Conservation (phyloP, 2,113 vertebrate species). For the Piaya cayana region DNA sequence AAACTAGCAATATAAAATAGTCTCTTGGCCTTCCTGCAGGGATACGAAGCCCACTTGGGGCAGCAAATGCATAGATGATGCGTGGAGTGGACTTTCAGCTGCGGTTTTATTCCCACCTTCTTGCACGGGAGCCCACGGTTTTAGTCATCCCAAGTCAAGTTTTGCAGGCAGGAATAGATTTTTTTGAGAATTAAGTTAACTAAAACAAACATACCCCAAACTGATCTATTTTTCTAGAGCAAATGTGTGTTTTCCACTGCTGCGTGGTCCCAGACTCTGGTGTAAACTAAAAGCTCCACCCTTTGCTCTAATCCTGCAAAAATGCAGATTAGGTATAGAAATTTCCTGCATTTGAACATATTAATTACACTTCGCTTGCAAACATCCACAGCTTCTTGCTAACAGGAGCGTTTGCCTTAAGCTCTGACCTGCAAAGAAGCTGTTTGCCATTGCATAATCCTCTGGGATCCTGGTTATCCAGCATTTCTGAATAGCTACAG, state of each 20-base stretch:
- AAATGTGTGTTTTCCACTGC: not conserved
- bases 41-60: not conserved
- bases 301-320: not conserved
- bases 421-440: not conserved
- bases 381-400: not conserved
- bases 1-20: not conserved
- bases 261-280: accelerated
- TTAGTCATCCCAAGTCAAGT: not conserved
- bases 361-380: not conserved
- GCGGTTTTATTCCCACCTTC: not conserved
- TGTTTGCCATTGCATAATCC: not conserved
- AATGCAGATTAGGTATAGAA: not conserved
- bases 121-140: not conserved
- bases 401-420: not conserved
- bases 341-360: not conserved
- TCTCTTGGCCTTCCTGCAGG: not conserved
- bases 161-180: not conserved
- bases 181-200: not conserved
- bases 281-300: not conserved
- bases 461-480: not conserved
- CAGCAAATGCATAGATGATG: not conserved
- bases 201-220: not conserved
- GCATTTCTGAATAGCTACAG: not conserved
- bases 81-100: not conserved
- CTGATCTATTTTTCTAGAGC: not conserved